Conservation (phyloP, 2,797 vertebrate species). For the Petrocephalus schoutedeni region DNA sequence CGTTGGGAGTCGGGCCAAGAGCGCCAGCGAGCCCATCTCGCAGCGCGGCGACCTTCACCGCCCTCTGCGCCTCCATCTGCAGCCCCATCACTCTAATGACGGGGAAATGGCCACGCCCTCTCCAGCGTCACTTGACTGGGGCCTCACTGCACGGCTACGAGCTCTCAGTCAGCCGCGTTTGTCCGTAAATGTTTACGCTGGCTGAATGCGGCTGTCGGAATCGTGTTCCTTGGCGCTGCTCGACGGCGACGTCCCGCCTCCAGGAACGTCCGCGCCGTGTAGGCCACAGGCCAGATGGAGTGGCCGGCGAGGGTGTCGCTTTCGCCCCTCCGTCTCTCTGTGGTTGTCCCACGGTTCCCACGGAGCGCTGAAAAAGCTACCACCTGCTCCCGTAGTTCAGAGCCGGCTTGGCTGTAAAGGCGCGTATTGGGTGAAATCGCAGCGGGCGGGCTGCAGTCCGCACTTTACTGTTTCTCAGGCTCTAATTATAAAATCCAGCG, state of each 20-base stretch:
- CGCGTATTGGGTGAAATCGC: conserved; percentile 47
- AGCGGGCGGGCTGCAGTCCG: conserved; percentile 39
- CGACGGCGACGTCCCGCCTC: neutral
- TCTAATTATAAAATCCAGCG: neutral
- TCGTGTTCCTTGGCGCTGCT: neutral
- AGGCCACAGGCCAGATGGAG: neutral
- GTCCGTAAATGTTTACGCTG: neutral
- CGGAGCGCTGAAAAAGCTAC: conserved; percentile 35
- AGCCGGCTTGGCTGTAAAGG: conserved; percentile 50
- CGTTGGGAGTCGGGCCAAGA: neutral
- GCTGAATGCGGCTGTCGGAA: conserved; percentile 7
- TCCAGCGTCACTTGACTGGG: neutral
- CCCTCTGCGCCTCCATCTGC: neutral
- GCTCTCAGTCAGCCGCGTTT: neutral
- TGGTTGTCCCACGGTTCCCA: conserved; percentile 34
- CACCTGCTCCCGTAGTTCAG: conserved; percentile 50
- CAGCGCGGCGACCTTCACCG: neutral
- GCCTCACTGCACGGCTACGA: neutral
- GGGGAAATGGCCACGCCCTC: conserved; percentile 27
- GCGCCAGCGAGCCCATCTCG: neutral
- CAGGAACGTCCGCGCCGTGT: neutral
- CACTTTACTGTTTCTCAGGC: neutral
- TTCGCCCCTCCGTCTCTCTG: conserved; percentile 22
- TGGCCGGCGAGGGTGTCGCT: neutral
- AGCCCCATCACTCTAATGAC: conserved; percentile 38